Percentiles rank a stretch among this genome's conserved stretches.
Conservation (phyloP, 1,140 invertebrate genomes). For the Drosophila sturtevanti region DNA sequence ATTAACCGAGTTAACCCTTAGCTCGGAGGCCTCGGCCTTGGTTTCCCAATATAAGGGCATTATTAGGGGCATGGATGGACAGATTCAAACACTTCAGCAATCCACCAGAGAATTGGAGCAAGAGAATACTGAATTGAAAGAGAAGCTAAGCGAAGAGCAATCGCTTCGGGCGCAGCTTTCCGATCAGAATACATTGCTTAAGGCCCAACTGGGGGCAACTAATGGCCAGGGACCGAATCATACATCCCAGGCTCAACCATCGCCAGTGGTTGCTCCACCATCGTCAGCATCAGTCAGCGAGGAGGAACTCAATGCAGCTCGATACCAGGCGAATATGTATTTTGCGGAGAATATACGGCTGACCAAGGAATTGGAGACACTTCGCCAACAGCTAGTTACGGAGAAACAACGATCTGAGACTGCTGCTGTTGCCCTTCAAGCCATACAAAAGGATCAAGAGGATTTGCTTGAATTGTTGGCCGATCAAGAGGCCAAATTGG, state of each 20-base stretch:
- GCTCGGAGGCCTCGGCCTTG: conserved; percentile 85
- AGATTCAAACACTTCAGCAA: conserved; percentile 87
- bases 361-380: conserved; percentile 79
- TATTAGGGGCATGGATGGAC: conserved; percentile 93
- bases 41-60: conserved; percentile 93
- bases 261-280: background rate
- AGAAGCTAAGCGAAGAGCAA: conserved; percentile 87
- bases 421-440: conserved; percentile 85
- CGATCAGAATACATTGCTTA: conserved; percentile 94
- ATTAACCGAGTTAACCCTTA: conserved; percentile 84
- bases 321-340: conserved; percentile 75
- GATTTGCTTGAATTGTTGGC: conserved; percentile 93
- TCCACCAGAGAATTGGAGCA: conserved; percentile 84
- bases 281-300: conserved; percentile 27
- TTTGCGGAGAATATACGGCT: conserved; percentile 79
- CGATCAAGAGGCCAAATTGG: conserved; percentile 85
- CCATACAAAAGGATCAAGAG: conserved; percentile 93
- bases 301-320: conserved; percentile 62
- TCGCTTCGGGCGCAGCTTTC: conserved; percentile 89
- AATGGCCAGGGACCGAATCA: background rate
- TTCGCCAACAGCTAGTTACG: conserved; percentile 57
- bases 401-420: conserved; percentile 58
- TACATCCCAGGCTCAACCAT: background rate
- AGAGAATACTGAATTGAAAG: conserved; percentile 85
- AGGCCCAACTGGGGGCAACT: conserved; percentile 86